Base-by-base conservation (phyloP, 2,888 invertebrate species). In the Drosophila subsilvestris region DNA sequence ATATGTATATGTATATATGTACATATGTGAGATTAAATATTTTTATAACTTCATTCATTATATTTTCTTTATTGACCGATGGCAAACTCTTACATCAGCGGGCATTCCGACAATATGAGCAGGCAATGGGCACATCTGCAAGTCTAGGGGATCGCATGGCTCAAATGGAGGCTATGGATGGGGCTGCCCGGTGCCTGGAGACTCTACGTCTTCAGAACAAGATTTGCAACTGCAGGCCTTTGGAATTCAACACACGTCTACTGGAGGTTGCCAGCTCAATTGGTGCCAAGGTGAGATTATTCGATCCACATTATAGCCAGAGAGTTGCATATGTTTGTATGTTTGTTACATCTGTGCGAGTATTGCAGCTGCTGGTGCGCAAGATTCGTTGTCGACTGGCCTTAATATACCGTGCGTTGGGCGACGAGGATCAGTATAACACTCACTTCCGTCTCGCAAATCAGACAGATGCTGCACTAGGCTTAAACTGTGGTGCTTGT, bases 161-260 rank as follows among this genome's bases (percentile, higher is more conserved):
- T 9, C 97, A 97, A 90, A 97, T 97, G 96, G 96, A 97, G 86
- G 97, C 97, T 0, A 97, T 97, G 96, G 97, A 97, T 83, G 97
- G 97, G 0, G 96, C 96, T 0, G 97, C 97, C 0, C 93, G 96
- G 50, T 97, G 97, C 82, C 92, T 97, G 43, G 97, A 97, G 88
- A 95, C 95, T 0, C 91, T 97, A 32, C 93, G 96, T 18, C 78
- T 92, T 22, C 92, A 97, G 88, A 96, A 96, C 86, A 95, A 96
- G 90, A 97, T 97, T 85, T 97, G 97, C 92, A 97, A 97, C 92
- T 97, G 97, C 90, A 93, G 97, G 65, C 97, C 97, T 1, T 91
- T 97, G 69, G 97, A 97, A 91, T 97, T 97, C 91, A 97, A 97
- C 91, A 96, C 96, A 1, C 93, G 97, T 68, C 92, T 97, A 20